Evolutionary conservation across 1,140 invertebrate species (phyloP).

Genomic region (Hylyphantes graminicola): DNA sequence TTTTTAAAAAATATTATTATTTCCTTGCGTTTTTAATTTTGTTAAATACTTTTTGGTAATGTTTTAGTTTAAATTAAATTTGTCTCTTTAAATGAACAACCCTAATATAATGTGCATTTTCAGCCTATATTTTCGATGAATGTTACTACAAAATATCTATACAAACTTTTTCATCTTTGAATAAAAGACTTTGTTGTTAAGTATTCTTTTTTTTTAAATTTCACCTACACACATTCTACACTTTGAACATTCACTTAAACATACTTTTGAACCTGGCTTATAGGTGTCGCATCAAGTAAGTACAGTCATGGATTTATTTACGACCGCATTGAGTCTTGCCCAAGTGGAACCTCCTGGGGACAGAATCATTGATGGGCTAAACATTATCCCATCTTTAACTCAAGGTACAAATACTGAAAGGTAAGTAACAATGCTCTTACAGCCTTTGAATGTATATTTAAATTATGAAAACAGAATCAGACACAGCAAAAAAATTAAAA

Average conservation of each 20-base stretch:
- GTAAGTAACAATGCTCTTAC: conserved; percentile 59
- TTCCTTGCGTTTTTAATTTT: too few relatives aligned
- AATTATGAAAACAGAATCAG: too few relatives aligned
- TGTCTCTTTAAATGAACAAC: too few relatives aligned
- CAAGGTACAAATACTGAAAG: conserved; percentile 63
- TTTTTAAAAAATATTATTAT: too few relatives aligned
- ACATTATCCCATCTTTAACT: conserved; percentile 65
- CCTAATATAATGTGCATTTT: too few relatives aligned
- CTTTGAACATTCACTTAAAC: neutral
- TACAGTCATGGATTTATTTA: conserved; percentile 70
- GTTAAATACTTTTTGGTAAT: too few relatives aligned
- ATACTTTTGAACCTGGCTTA: neutral
- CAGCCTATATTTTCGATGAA: too few relatives aligned
- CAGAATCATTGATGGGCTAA: conserved; percentile 68
- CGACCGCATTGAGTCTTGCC: conserved; percentile 67
- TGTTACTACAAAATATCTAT: too few relatives aligned
- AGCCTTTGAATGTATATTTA: neutral
- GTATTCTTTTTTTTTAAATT: neutral
- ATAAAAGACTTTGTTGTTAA: neutral
- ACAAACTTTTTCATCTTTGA: too few relatives aligned
- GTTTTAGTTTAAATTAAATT: too few relatives aligned
- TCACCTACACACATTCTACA: too few relatives aligned
- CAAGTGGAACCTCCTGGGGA: conserved; percentile 65
- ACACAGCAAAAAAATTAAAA: too few relatives aligned
- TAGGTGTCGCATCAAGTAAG: conserved; percentile 68